These are phyloP conservation scores for Anguilla rostrata DNA, from an alignment of 2,113 vertebrate genomes.

Conservation along the genomic window DNA sequence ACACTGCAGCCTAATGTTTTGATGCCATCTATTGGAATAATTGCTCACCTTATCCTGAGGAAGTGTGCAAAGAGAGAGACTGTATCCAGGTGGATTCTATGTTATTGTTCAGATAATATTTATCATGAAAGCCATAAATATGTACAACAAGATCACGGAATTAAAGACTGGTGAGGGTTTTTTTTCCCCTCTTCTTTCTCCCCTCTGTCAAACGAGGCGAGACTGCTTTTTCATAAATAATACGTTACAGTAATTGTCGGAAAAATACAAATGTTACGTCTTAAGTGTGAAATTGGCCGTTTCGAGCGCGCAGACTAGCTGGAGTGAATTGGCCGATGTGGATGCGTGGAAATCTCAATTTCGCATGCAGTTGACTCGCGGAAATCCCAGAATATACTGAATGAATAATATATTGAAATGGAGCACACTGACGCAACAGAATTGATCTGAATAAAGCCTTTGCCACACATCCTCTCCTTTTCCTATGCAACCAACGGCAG, in stretches of 20 bases:
- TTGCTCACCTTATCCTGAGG: constrained; percentile 59
- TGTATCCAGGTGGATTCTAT: background rate
- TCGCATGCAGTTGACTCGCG: background rate
- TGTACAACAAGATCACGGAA: background rate
- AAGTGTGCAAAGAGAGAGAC: background rate
- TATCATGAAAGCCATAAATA: background rate
- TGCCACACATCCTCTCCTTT: background rate
- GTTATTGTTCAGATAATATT: background rate
- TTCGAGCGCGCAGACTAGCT: background rate
- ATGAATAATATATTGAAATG: background rate
- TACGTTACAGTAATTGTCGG: background rate
- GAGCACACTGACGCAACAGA: background rate
- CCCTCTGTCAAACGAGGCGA: background rate
- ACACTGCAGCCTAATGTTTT: constrained; percentile 87
- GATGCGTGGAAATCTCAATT: constrained; percentile 13
- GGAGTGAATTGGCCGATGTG: background rate
- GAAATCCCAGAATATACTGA: constrained; percentile 12
- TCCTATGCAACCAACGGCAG: background rate
- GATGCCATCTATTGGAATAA: constrained; percentile 99
- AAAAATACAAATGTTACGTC: constrained; percentile 12
- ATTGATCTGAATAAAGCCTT: background rate
- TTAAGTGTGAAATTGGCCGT: constrained; percentile 8
- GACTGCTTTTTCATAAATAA: background rate
- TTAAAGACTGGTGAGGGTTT: background rate
- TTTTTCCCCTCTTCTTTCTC: background rate